Evolutionary conservation across 64 coral and sea anemone genomes (phyloP).

Genomic region (Exaiptasia diaphana): DNA sequence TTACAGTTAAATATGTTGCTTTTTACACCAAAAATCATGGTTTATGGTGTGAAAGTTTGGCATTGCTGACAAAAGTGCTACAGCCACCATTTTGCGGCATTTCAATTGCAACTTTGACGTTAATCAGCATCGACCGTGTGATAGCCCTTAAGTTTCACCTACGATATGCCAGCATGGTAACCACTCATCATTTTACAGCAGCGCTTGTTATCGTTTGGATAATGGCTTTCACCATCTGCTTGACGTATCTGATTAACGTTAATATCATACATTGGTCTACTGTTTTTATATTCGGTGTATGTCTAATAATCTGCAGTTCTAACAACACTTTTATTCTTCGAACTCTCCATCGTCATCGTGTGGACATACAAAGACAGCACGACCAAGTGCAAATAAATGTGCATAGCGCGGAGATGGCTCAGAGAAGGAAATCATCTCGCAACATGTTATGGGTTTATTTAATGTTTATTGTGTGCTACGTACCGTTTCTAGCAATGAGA

Average conservation of each 20-base stretch:
- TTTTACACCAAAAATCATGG: background rate
- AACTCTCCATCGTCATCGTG: background rate
- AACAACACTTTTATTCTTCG: background rate
- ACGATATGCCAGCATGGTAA: background rate
- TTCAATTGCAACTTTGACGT: background rate
- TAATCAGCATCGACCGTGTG: background rate
- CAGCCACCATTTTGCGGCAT: background rate
- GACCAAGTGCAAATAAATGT: no score
- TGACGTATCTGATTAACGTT: background rate
- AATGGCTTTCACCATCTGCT: background rate
- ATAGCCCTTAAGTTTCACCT: background rate
- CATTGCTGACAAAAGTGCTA: background rate
- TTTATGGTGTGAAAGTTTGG: background rate
- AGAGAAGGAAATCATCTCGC: background rate
- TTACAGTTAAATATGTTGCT: background rate
- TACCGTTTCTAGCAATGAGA: background rate
- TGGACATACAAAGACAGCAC: background rate
- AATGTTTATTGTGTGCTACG: background rate
- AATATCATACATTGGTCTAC: background rate
- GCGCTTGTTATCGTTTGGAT: background rate
- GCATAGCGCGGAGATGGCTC: background rate
- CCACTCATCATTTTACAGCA: background rate
- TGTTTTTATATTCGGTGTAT: background rate
- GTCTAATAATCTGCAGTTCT: background rate
- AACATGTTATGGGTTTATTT: background rate